These are phyloP conservation scores for Phaonia tiefii DNA, from an alignment of 2,888 invertebrate species.

Conservation along the genomic window DNA sequence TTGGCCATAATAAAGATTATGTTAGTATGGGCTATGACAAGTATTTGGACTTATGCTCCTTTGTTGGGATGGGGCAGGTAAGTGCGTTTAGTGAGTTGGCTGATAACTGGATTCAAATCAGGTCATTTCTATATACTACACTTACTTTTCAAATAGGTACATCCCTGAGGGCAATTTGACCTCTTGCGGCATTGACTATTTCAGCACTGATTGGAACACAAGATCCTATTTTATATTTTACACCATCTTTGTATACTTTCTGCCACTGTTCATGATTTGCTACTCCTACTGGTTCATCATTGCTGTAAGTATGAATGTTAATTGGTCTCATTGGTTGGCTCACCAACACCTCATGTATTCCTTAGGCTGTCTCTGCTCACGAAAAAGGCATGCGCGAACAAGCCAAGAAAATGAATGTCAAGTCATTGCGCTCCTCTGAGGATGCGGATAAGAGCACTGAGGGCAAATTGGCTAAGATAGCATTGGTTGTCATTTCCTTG, in stretches of 20 bases:
- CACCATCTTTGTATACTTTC: constrained; percentile 88
- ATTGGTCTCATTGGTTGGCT: background rate
- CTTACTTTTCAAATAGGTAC: constrained; percentile 87
- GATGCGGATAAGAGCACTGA: constrained; percentile 90
- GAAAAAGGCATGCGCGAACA: constrained; percentile 93
- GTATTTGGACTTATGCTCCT: constrained; percentile 91
- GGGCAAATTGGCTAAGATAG: constrained; percentile 93
- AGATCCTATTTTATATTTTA: constrained; percentile 90
- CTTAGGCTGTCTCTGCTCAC: constrained; percentile 89
- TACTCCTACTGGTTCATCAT: constrained; percentile 95
- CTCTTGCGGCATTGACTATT: constrained; percentile 94
- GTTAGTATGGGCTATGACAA: constrained; percentile 89
- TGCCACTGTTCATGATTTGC: constrained; percentile 89
- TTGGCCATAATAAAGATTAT: constrained; percentile 89
- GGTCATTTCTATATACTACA: no score
- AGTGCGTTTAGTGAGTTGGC: background rate
- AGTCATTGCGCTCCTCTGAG: constrained; percentile 90
- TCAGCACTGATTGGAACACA: constrained; percentile 88
- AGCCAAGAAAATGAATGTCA: constrained; percentile 96
- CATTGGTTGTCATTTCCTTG: constrained; percentile 92
- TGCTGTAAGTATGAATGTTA: constrained; percentile 82
- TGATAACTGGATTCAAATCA: no score
- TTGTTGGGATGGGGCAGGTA: constrained; percentile 94
- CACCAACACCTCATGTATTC: background rate
- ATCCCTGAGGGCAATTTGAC: constrained; percentile 97